Conservation (phyloP, 2,888 invertebrate genomes). For the Atherix ibis region DNA sequence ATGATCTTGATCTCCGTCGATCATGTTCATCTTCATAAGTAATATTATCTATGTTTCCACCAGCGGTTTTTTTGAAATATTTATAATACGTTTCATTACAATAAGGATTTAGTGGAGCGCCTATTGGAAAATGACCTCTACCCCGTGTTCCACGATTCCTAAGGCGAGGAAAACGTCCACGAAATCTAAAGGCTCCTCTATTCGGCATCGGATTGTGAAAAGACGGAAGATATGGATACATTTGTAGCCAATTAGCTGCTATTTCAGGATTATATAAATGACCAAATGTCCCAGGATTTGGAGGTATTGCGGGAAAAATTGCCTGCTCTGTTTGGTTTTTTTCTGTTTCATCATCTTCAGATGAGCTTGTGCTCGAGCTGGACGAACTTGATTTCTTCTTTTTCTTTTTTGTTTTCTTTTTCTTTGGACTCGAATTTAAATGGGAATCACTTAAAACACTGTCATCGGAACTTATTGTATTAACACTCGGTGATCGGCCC, state of each 20-base stretch:
- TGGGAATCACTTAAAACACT: constrained; percentile 13
- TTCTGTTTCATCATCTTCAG: constrained; percentile 27
- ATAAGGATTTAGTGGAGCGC: constrained; percentile 19
- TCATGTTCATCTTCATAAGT: constrained; percentile 27
- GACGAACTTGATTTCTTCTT: constrained; percentile 13
- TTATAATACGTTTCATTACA: constrained; percentile 26
- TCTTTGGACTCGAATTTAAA: constrained; percentile 5
- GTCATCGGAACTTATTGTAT: constrained; percentile 19
- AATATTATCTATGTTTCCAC: constrained; percentile 36
- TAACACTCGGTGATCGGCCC: constrained; percentile 12
- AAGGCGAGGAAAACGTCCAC: constrained; percentile 31
- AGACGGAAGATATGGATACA: constrained; percentile 20
- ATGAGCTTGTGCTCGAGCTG: constrained; percentile 18
- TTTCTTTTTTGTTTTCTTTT: constrained; percentile 14
- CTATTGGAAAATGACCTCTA: constrained; percentile 1
- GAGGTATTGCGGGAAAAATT: no score
- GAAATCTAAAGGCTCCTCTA: constrained; percentile 11
- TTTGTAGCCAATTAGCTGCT: constrained; percentile 27
- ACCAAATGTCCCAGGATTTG: constrained; percentile 20
- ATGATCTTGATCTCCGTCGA: constrained; percentile 20
- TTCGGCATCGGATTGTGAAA: constrained; percentile 26
- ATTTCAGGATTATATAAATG: constrained; percentile 19
- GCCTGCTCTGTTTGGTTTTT: no score
- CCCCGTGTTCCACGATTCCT: constrained; percentile 28
- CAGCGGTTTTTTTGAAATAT: constrained; percentile 44